These are phyloP conservation scores for Macrocentrus cingulum DNA, from an alignment of 1,140 invertebrate genomes.

Conservation along the genomic window DNA sequence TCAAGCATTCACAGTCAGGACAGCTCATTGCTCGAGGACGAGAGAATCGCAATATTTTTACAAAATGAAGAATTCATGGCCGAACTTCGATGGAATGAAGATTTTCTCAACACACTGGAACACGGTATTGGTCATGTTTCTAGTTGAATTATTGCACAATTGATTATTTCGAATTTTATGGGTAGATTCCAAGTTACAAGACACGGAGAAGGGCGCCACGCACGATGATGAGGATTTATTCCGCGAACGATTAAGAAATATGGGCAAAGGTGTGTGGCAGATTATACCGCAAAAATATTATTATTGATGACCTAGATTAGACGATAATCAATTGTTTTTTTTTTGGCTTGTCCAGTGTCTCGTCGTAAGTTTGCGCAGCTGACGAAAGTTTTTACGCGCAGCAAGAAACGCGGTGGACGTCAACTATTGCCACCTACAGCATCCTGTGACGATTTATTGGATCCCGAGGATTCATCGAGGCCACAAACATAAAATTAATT, in stretches of 20 bases:
- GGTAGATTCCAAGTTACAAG: constrained; percentile 53
- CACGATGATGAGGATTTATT: constrained; percentile 78
- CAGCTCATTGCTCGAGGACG: constrained; percentile 69
- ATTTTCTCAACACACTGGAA: constrained; percentile 85
- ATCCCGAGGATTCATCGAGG: constrained; percentile 53
- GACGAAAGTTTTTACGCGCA: constrained; percentile 75
- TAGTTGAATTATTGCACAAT: neutral
- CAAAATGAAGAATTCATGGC: constrained; percentile 93
- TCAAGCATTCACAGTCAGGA: constrained; percentile 47
- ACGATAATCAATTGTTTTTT: constrained; percentile 20
- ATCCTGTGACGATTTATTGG: constrained; percentile 54
- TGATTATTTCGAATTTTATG: constrained; percentile 10
- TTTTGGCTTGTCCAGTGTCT: constrained; percentile 69
- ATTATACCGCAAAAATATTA: neutral
- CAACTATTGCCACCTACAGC: constrained; percentile 54
- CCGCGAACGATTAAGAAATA: constrained; percentile 80
- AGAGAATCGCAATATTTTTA: constrained; percentile 82
- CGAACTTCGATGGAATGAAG: constrained; percentile 83
- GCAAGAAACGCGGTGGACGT: constrained; percentile 66
- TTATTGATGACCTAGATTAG: neutral
- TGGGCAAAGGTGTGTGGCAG: constrained; percentile 74
- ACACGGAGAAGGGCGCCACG: constrained; percentile 40
- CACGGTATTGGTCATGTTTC: constrained; percentile 61
- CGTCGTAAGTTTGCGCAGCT: constrained; percentile 81
- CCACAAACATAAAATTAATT: constrained; percentile 40